phyloP scores from a whole-genome alignment of 2,888 invertebrate genomes.

The Podabrus alpinus region DNA sequence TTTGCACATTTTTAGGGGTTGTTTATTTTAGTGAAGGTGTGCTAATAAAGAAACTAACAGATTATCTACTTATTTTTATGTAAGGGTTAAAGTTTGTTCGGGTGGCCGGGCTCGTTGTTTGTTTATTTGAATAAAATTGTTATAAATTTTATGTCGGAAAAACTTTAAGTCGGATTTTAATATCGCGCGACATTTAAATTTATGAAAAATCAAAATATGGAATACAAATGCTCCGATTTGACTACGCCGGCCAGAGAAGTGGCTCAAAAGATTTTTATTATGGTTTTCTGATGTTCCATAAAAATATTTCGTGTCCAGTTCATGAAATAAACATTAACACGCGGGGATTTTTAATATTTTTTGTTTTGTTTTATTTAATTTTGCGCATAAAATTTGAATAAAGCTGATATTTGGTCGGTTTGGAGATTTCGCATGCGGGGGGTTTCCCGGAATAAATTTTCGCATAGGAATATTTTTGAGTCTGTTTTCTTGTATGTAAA shows the following conservation, averaged over 20 bases:
- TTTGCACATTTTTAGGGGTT: slow-evolving; percentile 25
- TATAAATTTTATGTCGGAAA: neutral
- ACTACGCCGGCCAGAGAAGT: slow-evolving; percentile 18
- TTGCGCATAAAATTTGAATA: neutral
- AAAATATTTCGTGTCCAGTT: slow-evolving; percentile 24
- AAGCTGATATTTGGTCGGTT: neutral
- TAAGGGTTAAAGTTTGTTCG: neutral
- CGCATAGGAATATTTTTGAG: neutral
- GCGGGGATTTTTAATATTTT: neutral
- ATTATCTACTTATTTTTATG: neutral
- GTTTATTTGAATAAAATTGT: neutral
- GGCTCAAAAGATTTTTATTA: slow-evolving; percentile 32
- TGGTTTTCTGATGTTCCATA: slow-evolving; percentile 28
- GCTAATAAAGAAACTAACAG: slow-evolving; percentile 20
- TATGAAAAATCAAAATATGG: slow-evolving; percentile 27
- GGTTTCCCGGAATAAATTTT: neutral
- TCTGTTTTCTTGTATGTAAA: neutral
- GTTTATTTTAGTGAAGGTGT: slow-evolving; percentile 27
- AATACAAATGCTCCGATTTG: slow-evolving; percentile 27
- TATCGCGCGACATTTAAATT: neutral
- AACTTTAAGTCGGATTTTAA: neutral
- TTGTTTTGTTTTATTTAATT: neutral
- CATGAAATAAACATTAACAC: slow-evolving; percentile 27
- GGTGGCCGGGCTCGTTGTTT: neutral
- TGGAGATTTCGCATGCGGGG: neutral